Evolutionary conservation across 2,113 vertebrate species (phyloP).

Genomic region (Alethe diademata): DNA sequence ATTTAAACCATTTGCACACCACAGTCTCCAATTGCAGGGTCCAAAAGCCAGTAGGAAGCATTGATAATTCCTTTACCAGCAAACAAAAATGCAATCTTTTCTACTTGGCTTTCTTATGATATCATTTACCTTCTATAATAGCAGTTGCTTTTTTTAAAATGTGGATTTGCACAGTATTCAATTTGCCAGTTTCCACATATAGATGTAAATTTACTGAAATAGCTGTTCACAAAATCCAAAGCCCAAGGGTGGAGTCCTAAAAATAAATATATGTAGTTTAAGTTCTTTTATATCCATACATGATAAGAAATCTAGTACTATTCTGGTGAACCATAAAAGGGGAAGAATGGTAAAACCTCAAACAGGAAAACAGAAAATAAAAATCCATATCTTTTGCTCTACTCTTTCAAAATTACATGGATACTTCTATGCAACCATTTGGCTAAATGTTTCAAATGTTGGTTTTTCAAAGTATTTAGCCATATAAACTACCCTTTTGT

Average conservation of each 20-base stretch:
- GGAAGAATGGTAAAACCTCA: slow-evolving; percentile 26
- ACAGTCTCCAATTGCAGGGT: slow-evolving; percentile 40
- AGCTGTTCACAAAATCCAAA: slow-evolving; percentile 61
- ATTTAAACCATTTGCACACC: slow-evolving; percentile 15
- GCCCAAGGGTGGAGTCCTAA: slow-evolving; percentile 62
- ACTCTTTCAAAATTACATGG: not conserved
- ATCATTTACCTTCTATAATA: slow-evolving; percentile 77
- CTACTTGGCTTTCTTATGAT: slow-evolving; percentile 60
- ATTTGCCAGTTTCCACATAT: slow-evolving; percentile 70
- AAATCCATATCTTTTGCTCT: not conserved
- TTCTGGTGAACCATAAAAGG: slow-evolving; percentile 19
- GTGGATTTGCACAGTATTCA: slow-evolving; percentile 69
- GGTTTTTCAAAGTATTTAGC: slow-evolving; percentile 43
- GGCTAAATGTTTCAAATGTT: not conserved
- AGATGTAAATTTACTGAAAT: slow-evolving; percentile 70
- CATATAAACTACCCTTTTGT: slow-evolving; percentile 26
- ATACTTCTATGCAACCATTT: slow-evolving; percentile 25
- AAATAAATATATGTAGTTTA: slow-evolving; percentile 52
- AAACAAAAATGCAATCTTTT: slow-evolving; percentile 66
- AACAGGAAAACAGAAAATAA: slow-evolving; percentile 7
- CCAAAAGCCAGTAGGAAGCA: slow-evolving; percentile 42
- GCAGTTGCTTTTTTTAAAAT: slow-evolving; percentile 71
- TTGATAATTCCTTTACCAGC: slow-evolving; percentile 58
- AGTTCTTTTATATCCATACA: not conserved
- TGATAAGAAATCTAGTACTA: slow-evolving; percentile 17